These are phyloP conservation scores for Pseudois nayaur DNA, from an alignment of 2,113 vertebrate genomes.

Conservation along the genomic window DNA sequence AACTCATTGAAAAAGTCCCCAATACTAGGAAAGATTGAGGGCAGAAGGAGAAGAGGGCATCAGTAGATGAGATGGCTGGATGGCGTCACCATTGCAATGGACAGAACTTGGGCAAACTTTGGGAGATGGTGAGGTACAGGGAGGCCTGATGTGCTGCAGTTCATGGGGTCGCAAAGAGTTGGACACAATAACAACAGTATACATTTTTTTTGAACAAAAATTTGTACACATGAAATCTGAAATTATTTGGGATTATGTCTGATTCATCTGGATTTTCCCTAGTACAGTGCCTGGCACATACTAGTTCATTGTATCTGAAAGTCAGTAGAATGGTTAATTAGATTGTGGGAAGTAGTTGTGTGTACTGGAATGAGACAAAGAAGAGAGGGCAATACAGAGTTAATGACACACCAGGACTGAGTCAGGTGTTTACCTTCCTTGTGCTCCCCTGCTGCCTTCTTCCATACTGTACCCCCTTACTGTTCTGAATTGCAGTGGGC, in stretches of 20 bases:
- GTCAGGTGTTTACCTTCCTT: background rate
- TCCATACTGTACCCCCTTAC: background rate
- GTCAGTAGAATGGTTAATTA: slow-evolving; percentile 9
- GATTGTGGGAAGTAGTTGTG: background rate
- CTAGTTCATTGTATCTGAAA: slow-evolving; percentile 9
- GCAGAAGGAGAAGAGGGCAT: background rate
- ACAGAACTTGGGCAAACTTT: background rate
- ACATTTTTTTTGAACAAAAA: slow-evolving; percentile 35
- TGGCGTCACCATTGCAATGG: background rate
- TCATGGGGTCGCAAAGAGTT: background rate
- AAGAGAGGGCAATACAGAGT: background rate
- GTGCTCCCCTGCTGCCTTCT: background rate
- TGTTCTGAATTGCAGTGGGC: background rate
- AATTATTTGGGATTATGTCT: slow-evolving; percentile 24
- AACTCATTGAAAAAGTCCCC: background rate
- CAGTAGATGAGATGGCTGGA: background rate
- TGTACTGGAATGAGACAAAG: background rate
- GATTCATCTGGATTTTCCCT: background rate
- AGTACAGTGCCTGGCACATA: background rate
- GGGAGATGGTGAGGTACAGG: background rate
- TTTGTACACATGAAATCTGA: background rate
- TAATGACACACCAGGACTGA: background rate
- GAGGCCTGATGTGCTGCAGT: background rate
- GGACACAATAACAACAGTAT: background rate
- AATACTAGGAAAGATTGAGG: background rate